Evolutionary conservation across 2,888 invertebrate genomes (phyloP).

Genomic region (Oscheius sp.): DNA sequence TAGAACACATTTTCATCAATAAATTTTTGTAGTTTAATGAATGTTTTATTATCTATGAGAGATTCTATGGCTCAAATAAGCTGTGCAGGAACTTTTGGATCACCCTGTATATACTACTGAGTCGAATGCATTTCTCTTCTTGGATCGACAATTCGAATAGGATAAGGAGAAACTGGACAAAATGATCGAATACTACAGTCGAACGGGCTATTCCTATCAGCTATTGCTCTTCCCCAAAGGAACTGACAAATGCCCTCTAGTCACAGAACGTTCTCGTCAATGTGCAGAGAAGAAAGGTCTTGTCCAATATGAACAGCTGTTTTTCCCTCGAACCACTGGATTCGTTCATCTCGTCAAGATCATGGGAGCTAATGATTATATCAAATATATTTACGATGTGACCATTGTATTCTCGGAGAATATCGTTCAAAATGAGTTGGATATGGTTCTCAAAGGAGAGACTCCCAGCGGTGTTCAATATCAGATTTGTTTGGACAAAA

Average conservation of each 20-base stretch:
- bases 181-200: conserved; percentile 80
- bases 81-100: too few relatives aligned
- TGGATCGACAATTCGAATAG: conserved; percentile 83
- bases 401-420: conserved; percentile 81
- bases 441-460: conserved; percentile 77
- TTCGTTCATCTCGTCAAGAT: conserved; percentile 74
- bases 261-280: conserved; percentile 79
- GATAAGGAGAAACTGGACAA: conserved; percentile 79
- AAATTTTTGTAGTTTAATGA: too few relatives aligned
- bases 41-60: too few relatives aligned
- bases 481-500: conserved; percentile 75
- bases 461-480: conserved; percentile 83
- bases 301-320: conserved; percentile 78
- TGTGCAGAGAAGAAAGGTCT: conserved; percentile 77
- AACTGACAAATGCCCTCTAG: conserved; percentile 81
- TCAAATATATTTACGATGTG: conserved; percentile 84
- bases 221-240: conserved; percentile 86
- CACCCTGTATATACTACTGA: too few relatives aligned
- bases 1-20: too few relatives aligned
- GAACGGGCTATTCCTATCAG: conserved; percentile 77
- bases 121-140: conserved; percentile 84
- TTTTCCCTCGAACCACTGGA: conserved; percentile 88
- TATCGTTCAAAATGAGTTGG: conserved; percentile 81
- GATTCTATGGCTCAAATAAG: too few relatives aligned
- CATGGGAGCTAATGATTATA: conserved; percentile 75